Evolutionary conservation across 2,113 vertebrate species (phyloP), one percentile per base, ranked within the genome.

Genomic region (Mus pahari): DNA sequence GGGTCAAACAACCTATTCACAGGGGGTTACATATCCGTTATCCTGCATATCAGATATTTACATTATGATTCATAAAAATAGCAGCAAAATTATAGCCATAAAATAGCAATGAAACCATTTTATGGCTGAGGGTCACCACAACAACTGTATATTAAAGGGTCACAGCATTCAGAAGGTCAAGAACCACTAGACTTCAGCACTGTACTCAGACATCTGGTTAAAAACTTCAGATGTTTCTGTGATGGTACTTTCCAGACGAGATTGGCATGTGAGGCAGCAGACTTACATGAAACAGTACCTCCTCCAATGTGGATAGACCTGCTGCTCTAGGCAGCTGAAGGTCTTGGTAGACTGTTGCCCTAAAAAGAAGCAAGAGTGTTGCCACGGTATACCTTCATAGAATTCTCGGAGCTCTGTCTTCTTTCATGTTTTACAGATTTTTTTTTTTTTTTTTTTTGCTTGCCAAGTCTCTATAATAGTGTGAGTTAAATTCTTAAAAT

Each of bases 401-500:
- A 83, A 50, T 2, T 58, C 78, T 62, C 83, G 55, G 66, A 93
- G 20, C 71, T 22, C 31, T 70, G 39, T 33, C 13, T 17, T 28
- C 74, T 39, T 17, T 13, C 82, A 48, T 55, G 14, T 22, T 16
- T 53, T 89, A 10, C 3, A 75, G 42, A 94, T 73, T 87, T 83
- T 58, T 70, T 53, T n/a, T 83, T 70, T 68, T 50, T n/a, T n/a
- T n/a, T n/a, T 83, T 58, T 70, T 53, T n/a, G 64, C 60, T 92
- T 78, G n/a, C 13, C 48, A 91, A 95, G 58, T 31, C 60, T 94
- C 79, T 9, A 78, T 31, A 92, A n/a, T 42, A 86, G 28, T 36
- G 7, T 94, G 31, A 77, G 58, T 22, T 36, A 78, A 73, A 45
- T 92, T 12, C 26, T 96, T 73, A 92, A 90, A 90, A 70, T n/a